Evolutionary conservation across 2,113 vertebrate genomes (phyloP), one percentile per base, ranked within the genome.

Genomic region (Eulacestoma nigropectus): DNA sequence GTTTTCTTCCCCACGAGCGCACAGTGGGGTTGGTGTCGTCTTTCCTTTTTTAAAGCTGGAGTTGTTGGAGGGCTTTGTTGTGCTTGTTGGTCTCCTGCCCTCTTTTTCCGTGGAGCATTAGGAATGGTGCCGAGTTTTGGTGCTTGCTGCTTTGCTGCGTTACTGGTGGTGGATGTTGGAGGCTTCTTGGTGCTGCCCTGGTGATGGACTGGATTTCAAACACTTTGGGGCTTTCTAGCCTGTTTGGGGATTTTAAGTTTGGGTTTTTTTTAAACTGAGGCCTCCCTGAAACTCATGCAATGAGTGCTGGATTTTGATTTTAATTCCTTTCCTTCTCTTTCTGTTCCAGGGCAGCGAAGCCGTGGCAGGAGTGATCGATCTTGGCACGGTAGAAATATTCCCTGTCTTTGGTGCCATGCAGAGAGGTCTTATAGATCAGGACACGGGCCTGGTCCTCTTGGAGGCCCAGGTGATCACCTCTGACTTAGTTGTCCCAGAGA

Each of bases 371-470:
- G 99, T 99, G 90, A 99, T 99, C 77, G 99, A 99, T 97, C 97
- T 99, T 97, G 98, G 98, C 96, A 99, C 99, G 2, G 98, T 99
- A 98, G 99, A 99, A 98, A 99, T 98, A 70, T 98, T 99, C 96
- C 98, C 99, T 68, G 97, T 99, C 76, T 99, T 99, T 97, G 98
- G 91, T 96, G 99, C 99, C 72, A 98, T 99, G 96, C 98, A 98
- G 91, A 98, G 97, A 84, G 99, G 99, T 89, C 98, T 99, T 3
- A 98, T 99, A 96, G 99, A 99, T 97, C 99, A 99, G 97, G 99
- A 99, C 92, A 99, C 99, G 17, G 98, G 99, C 95, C 96, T 96
- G 6, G 91, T 95, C 6, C 98, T 99, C 46, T 92, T 99, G 96
- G 98, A 99, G 97, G 98, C 98, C 44, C 99, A 99, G 97, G 97